Conservation (phyloP, 2,797 vertebrate genomes). For the Rhodeus uyekii region DNA sequence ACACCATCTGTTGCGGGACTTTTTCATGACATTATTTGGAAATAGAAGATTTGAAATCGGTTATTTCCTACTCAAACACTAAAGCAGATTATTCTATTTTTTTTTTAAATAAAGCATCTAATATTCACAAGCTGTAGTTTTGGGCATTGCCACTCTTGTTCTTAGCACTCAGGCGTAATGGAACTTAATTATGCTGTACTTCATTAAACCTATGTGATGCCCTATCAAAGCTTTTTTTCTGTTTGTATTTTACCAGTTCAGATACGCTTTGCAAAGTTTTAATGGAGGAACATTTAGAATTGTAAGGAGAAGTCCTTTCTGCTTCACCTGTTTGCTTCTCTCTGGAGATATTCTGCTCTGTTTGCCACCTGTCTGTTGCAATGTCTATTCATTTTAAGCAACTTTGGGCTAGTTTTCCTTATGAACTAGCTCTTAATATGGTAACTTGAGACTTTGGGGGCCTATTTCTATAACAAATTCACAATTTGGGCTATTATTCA, state of each 20-base stretch:
- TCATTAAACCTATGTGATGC: background rate
- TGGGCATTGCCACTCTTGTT: background rate
- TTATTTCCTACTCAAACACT: background rate
- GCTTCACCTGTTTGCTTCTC: constrained; percentile 21
- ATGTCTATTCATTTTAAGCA: background rate
- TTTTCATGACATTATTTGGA: background rate
- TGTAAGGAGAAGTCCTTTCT: constrained; percentile 4
- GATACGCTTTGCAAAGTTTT: constrained; percentile 2
- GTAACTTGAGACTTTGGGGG: background rate
- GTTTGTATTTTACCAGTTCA: background rate
- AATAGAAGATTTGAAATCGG: too few species aligned
- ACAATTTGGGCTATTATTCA: too few species aligned
- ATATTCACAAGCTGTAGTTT: background rate
- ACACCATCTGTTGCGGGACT: constrained; percentile 6
- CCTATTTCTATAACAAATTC: too few species aligned
- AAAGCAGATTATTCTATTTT: background rate
- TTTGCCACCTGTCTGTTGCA: constrained; percentile 19
- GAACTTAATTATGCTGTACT: background rate
- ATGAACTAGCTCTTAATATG: background rate
- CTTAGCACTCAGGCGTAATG: background rate
- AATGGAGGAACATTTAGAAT: background rate
- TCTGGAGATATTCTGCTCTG: constrained; percentile 1
- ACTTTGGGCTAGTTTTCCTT: background rate
- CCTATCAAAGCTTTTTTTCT: background rate
- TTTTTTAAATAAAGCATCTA: background rate